phyloP scores from a whole-genome alignment of 2,113 vertebrate genomes.

The Thunnus thynnus region DNA sequence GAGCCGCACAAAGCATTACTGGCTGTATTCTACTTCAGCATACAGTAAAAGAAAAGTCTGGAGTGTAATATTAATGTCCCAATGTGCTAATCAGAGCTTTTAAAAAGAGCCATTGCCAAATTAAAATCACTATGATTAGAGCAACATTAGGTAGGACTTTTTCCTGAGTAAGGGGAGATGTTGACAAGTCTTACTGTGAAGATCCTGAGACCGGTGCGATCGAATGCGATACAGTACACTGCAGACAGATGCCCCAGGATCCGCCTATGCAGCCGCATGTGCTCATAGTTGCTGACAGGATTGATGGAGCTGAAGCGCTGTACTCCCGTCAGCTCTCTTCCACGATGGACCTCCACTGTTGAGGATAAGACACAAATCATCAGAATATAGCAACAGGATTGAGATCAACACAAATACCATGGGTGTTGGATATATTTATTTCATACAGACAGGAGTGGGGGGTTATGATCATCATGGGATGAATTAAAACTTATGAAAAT shows the following conservation, averaged over 20 bases:
- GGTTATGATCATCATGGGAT: neutral
- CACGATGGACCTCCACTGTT: conserved; percentile 92
- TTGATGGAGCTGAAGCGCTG: conserved; percentile 91
- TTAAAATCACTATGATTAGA: neutral
- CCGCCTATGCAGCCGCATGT: conserved; percentile 93
- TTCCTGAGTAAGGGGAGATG: neutral
- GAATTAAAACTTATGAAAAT: conserved; percentile 1
- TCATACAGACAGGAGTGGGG: conserved; percentile 2
- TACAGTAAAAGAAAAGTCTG: neutral
- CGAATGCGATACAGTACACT: conserved; percentile 99
- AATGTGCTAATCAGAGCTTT: neutral
- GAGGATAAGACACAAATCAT: conserved; percentile 36
- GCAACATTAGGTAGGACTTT: neutral
- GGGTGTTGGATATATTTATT: neutral
- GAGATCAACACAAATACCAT: neutral
- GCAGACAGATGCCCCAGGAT: conserved; percentile 98
- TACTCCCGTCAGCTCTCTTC: conserved; percentile 92
- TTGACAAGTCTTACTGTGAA: conserved; percentile 92
- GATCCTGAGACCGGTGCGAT: conserved; percentile 96
- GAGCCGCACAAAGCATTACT: too few species aligned
- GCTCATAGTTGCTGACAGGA: conserved; percentile 94
- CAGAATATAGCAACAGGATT: neutral
- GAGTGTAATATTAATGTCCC: too few species aligned
- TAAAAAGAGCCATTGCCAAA: neutral
- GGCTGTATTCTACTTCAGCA: neutral